phyloP scores from a whole-genome alignment of 2,113 vertebrate genomes.

The Emydocephalus ijimae region DNA sequence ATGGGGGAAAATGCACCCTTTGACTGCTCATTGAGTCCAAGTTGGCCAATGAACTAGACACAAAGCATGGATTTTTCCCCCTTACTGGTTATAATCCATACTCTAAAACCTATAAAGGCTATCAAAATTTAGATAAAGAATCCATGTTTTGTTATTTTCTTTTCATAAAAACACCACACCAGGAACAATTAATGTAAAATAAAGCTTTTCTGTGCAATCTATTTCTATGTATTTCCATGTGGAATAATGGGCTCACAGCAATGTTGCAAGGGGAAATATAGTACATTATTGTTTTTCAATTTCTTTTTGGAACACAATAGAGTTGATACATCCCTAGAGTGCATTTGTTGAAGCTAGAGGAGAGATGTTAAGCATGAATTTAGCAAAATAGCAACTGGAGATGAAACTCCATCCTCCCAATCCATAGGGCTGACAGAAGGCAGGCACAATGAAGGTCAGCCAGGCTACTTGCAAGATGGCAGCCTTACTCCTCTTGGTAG shows the following conservation, averaged over 20 bases:
- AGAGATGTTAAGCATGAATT: background rate
- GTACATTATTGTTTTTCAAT: background rate
- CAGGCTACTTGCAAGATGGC: no score
- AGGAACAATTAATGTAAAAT: slow-evolving; percentile 10
- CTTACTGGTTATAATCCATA: background rate
- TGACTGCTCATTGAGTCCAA: background rate
- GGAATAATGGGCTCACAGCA: background rate
- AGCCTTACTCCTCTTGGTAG: no score
- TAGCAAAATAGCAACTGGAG: background rate
- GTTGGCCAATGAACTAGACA: background rate
- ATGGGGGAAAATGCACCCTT: background rate
- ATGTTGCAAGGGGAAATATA: background rate
- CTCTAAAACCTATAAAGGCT: background rate
- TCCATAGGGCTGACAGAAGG: no score
- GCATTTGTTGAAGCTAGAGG: background rate
- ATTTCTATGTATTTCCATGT: background rate
- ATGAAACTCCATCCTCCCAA: no score
- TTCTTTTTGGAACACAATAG: background rate
- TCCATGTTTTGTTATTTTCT: background rate
- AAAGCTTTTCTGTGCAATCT: background rate
- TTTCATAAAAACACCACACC: background rate
- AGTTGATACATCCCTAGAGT: background rate
- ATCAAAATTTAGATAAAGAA: background rate
- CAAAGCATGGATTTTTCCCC: background rate
- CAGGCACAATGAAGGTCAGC: no score